These are phyloP conservation scores for Solen grandis DNA, from an alignment of 1,140 invertebrate species.

Conservation along the genomic window DNA sequence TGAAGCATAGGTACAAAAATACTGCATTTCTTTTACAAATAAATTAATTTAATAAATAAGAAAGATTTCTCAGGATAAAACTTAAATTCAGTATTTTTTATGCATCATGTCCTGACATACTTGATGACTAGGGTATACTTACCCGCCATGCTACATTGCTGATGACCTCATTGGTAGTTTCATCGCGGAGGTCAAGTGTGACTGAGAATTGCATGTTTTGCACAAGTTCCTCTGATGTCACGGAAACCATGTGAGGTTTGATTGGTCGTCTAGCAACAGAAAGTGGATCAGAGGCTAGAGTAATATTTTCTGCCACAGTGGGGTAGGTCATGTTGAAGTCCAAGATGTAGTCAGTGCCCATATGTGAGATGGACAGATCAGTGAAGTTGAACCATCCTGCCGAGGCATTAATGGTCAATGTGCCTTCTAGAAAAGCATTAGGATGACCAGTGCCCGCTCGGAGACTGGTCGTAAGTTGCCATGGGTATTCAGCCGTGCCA, in stretches of 20 bases:
- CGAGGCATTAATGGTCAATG: constrained; percentile 42
- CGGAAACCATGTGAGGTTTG: constrained; percentile 13
- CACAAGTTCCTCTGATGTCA: background rate
- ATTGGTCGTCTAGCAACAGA: constrained; percentile 30
- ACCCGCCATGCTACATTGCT: constrained; percentile 63
- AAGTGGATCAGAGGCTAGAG: constrained; percentile 16
- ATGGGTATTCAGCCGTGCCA: constrained; percentile 39
- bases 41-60: no score
- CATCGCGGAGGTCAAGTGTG: constrained; percentile 52
- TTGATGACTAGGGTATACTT: no score
- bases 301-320: constrained; percentile 55
- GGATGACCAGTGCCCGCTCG: constrained; percentile 8
- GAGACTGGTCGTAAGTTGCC: constrained; percentile 52
- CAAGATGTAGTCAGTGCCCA: constrained; percentile 58
- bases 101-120: no score
- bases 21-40: no score
- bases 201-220: constrained; percentile 24
- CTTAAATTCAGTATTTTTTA: no score
- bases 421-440: constrained; percentile 33
- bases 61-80: no score
- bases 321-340: constrained; percentile 59
- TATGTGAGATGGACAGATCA: constrained; percentile 52
- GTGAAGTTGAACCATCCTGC: constrained; percentile 64
- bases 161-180: constrained; percentile 34
- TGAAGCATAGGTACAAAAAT: no score